Conservation (phyloP, 1,140 invertebrate species). For the Metopolophium dirhodum region DNA sequence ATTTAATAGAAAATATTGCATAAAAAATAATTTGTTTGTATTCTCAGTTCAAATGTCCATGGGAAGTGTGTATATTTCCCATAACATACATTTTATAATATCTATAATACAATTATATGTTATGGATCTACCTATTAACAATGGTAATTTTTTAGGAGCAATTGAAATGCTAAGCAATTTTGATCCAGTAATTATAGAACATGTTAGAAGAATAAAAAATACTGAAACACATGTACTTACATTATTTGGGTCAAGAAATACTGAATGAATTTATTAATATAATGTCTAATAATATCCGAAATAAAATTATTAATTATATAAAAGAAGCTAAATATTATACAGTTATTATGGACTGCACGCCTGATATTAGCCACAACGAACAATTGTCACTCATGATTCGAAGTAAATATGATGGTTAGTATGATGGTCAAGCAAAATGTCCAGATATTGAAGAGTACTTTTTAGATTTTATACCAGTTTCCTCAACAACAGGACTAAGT, state of each 20-base stretch:
- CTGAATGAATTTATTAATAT: neutral
- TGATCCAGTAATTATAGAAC: constrained; percentile 16
- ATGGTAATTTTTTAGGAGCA: constrained; percentile 12
- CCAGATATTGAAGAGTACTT: constrained; percentile 3
- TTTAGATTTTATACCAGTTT: no score
- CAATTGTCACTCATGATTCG: neutral
- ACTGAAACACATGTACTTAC: neutral
- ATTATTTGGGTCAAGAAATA: no score
- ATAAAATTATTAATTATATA: constrained; percentile 20
- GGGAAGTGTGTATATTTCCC: no score
- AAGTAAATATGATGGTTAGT: neutral
- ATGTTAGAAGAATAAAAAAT: constrained; percentile 11
- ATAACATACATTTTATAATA: no score
- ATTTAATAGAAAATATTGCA: no score
- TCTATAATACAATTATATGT: no score
- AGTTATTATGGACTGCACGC: neutral
- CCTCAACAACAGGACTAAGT: no score
- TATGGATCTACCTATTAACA: neutral
- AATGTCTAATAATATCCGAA: neutral
- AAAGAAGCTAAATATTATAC: neutral
- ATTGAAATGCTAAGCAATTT: constrained; percentile 24
- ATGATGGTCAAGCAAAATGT: neutral
- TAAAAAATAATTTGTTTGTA: no score
- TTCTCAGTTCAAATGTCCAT: no score
- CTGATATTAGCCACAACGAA: neutral